Evolutionary conservation across 2,888 invertebrate genomes (phyloP), one percentile per base, ranked within the genome.

Genomic region (Incurvaria masculella): DNA sequence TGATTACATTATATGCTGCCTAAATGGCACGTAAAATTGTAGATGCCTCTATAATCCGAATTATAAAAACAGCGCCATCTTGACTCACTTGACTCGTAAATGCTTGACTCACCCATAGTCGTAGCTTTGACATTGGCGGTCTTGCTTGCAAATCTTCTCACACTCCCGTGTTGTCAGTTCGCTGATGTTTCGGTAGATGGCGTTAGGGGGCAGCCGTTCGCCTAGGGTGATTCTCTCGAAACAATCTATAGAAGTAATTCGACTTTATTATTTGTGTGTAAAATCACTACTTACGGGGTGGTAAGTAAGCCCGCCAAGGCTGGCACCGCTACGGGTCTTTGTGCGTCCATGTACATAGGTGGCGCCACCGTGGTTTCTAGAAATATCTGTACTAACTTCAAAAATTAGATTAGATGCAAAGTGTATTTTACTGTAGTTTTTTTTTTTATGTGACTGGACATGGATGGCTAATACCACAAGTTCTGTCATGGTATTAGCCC

Each of bases 211-310:
- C 51, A 86, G 63, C 63, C 83, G 82, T 51, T 84, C 83, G 45
- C 85, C 86, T 51, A 85, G 78, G 1, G 83, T 81, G 49, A 85
- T 70, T 52, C 85, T 78, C 56, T 85, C 84, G 61, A 85, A 86
- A 59, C 86, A 86, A 59, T 85, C 85, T 85, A 70, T 68, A 67
- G 48, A 43, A 39, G 14, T 6, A 42, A 44, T 23, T 23, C 10
- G 38, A 44, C 40, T n/a, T 45, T 40, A 45, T 16, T 44, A 47
- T 39, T 33, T 26, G 39, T 40, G 10, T 21, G 11, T 11, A 42
- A 21, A 26, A 42, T 49, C 26, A 46, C 44, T 21, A 46, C 26
- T 46, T 41, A 46, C 23, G 46, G 46, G 43, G 26, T 44, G 41
- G 45, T 42, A 45, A 33, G 39, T 39, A 39, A n/a, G n/a, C 39